Evolutionary conservation across 2,113 vertebrate genomes (phyloP).

Genomic region (Myrmecobius fasciatus): DNA sequence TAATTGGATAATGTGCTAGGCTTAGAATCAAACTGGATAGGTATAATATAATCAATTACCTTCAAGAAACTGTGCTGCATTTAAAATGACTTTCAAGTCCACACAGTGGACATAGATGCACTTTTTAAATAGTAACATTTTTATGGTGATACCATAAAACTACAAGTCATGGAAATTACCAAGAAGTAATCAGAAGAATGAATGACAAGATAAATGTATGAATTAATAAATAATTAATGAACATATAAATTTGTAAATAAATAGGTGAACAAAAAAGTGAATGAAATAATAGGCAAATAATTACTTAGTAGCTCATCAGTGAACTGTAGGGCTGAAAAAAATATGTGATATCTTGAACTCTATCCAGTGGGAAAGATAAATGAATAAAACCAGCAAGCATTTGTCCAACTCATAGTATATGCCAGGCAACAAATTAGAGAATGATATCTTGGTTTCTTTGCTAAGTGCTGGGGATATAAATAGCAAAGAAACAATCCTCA

Average conservation of each 20-base stretch:
- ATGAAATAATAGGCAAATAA: not conserved
- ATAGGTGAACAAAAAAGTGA: not conserved
- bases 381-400: not conserved
- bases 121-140: not conserved
- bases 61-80: not conserved
- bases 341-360: not conserved
- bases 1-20: not conserved
- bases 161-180: not conserved
- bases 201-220: not conserved
- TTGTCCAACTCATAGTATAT: not conserved
- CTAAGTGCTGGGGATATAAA: not conserved
- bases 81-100: not conserved
- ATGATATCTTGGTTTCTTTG: too few species aligned
- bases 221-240: not conserved
- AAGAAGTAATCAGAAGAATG: not conserved
- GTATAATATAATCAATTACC: not conserved
- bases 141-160: not conserved
- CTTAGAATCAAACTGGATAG: not conserved
- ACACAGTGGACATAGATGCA: not conserved
- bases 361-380: not conserved
- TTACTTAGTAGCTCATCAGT: not conserved
- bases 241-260: not conserved
- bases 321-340: not conserved
- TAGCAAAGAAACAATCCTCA: not conserved
- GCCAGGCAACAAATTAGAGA: not conserved